Evolutionary conservation across 1,140 invertebrate species (phyloP), one percentile per base, ranked within the genome.

Genomic region (Geopemphigus sp.): DNA sequence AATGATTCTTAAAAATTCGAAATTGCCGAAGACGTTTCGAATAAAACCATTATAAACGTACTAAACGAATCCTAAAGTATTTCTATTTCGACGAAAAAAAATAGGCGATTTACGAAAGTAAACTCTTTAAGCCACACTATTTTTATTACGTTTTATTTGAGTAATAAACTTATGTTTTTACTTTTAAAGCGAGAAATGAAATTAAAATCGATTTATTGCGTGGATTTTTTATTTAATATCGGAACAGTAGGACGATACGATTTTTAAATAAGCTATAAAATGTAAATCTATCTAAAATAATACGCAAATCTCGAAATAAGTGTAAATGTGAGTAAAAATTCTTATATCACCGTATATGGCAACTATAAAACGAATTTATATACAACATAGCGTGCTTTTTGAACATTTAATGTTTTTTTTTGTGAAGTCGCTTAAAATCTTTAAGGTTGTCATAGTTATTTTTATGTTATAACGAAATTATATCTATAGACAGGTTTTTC

Each of bases 301-400:
- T 59, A 45, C 11, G 12, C 59, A 73, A 73, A 54, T 24, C 11
- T 29, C 19, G 56, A 53, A 56, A 73, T 56, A 14, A 32, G 17
- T 59, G 8, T 5, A 2, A 15, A 57, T 17, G n/a, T 15, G 12
- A 74, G 61, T 10, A 19, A 22, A 74, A 39, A 19, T 45, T 39
- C 63, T 22, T 57, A 45, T 74, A 56, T 59, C 22, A 74, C 54
- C n/a, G 70, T 32, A 73, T 73, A 73, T 32, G 32, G 5, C 26
- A 19, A 56, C 56, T 53, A 26, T 74, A 74, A 74, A 74, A 74
- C 26, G 29, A 56, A 74, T 29, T 74, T 74, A 19, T 68, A 64
- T n/a, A 50, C 45, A 6, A 22, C 66, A 8, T 22, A 53, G 15
- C 22, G 19, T 72, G 50, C 45, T 50, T 26, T 70, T 29, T 47